These are phyloP conservation scores for Mesoclemmys tuberculata DNA, from an alignment of 2,113 vertebrate species.

Conservation along the genomic window DNA sequence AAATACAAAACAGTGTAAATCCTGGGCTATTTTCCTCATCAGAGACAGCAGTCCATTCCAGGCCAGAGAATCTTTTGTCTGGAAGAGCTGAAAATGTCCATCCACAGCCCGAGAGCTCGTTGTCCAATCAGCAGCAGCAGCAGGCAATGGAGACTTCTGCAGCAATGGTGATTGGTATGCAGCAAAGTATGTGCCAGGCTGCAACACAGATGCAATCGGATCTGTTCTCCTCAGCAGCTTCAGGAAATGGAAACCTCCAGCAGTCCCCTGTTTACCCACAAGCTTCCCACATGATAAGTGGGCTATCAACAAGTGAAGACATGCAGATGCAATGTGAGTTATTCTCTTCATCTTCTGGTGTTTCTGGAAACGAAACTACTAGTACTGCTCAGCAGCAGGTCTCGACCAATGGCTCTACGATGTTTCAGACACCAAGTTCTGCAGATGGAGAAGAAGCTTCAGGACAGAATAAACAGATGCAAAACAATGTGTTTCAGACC, in stretches of 20 bases:
- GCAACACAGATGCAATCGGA: slow-evolving; percentile 85
- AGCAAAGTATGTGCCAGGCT: slow-evolving; percentile 83
- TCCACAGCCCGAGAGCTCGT: slow-evolving; percentile 81
- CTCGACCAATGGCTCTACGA: slow-evolving; percentile 70
- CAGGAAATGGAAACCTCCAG: slow-evolving; percentile 80
- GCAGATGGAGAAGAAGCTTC: slow-evolving; percentile 78
- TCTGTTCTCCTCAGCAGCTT: slow-evolving; percentile 84
- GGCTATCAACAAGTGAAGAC: slow-evolving; percentile 76
- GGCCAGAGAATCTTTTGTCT: slow-evolving; percentile 79
- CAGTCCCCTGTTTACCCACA: slow-evolving; percentile 83
- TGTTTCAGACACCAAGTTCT: slow-evolving; percentile 83
- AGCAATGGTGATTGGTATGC: slow-evolving; percentile 85
- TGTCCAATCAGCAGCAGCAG: slow-evolving; percentile 88
- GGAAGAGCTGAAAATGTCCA: slow-evolving; percentile 80
- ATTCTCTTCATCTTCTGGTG: slow-evolving; percentile 82
- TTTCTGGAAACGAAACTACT: slow-evolving; percentile 80
- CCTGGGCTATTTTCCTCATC: slow-evolving; percentile 81
- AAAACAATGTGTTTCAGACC: slow-evolving; percentile 82
- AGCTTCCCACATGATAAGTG: slow-evolving; percentile 79
- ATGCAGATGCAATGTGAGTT: slow-evolving; percentile 94
- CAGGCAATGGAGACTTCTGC: slow-evolving; percentile 88
- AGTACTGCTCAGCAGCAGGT: slow-evolving; percentile 83
- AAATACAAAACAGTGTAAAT: slow-evolving; percentile 79
- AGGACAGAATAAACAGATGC: slow-evolving; percentile 81
- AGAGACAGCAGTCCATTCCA: slow-evolving; percentile 77